Base-by-base conservation (phyloP, 2,797 vertebrate species). In the Halcyon smyrnensis region DNA sequence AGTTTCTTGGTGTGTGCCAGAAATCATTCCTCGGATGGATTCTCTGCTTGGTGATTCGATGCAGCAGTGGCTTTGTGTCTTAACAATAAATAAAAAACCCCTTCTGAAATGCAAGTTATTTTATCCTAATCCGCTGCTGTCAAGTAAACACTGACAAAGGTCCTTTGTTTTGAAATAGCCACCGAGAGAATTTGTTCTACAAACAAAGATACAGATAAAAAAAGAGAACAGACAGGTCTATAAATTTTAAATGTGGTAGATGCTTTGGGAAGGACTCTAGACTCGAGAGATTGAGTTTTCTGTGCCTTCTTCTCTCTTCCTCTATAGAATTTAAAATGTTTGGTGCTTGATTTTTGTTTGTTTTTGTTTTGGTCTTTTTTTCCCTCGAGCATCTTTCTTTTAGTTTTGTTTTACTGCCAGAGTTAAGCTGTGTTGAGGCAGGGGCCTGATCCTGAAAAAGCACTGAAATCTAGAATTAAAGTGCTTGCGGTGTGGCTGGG, bases 141-240 rank as follows among this genome's bases (percentile, higher is more conserved):
- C 87, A 90, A 89, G 70, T 95, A 94, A 96, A 94, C 91, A 74
- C 76, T 64, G 82, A 88, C 80, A 88, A 30, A 92, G 45, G 70
- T 88, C 54, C 90, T 82, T 93, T 93, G 87, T 88, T 94, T 93
- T 92, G 89, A 90, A 87, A 77, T 73, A 50, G 85, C 68, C 91
- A 90, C 82, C 0, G 8, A 64, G 76, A 95, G 76, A 94, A 94
- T 95, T 92, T 87, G 59, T 82, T 93, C 77, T 60, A 68, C 87
- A 88, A 89, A 93, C 71, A 86, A 69, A 88, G 83, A 89, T 88
- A 43, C 28, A 84, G 89, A 88, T 78, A 37, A 78, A 81, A 85
- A 90, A 70, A 64, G 34, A 32, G 25, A 68, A 41, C 36, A 28
- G 91, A 62, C 56, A 83, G 62, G 60, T 83, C 93, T 73, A 68